phyloP scores from a whole-genome alignment of 1,140 invertebrate genomes.

The Phortica variegata region DNA sequence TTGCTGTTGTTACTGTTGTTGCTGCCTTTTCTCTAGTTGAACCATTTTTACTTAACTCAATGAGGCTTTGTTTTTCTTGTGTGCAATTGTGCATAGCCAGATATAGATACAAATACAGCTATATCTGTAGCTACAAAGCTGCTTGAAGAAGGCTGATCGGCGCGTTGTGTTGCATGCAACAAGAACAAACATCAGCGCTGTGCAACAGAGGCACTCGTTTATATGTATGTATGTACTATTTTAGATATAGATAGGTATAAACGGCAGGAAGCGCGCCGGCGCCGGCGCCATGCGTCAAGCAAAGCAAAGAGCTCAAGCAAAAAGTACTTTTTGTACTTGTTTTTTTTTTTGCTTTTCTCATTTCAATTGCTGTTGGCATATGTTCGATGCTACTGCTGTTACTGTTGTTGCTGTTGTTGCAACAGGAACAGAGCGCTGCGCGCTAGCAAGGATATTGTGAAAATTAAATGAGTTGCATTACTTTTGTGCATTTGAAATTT shows the following conservation, averaged over 20 bases:
- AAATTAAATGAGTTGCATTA: constrained; percentile 52
- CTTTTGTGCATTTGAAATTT: constrained; percentile 52
- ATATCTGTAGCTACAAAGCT: constrained; percentile 4
- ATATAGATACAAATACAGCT: constrained; percentile 35
- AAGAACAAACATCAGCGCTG: too few species aligned
- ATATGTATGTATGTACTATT: too few species aligned
- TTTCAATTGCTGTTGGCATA: constrained; percentile 19
- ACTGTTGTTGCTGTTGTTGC: too few species aligned
- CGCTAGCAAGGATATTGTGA: constrained; percentile 40
- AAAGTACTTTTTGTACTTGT: too few species aligned
- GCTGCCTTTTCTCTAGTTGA: not conserved
- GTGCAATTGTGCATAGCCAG: constrained; percentile 41
- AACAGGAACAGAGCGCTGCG: constrained; percentile 28
- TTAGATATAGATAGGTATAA: too few species aligned
- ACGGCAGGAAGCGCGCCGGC: too few species aligned
- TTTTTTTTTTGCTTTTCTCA: not conserved
- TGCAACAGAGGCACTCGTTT: too few species aligned
- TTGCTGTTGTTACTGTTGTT: too few species aligned
- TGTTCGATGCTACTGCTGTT: too few species aligned
- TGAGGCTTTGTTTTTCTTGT: constrained; percentile 14
- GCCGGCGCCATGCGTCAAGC: too few species aligned
- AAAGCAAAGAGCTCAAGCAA: too few species aligned
- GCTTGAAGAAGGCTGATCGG: not conserved
- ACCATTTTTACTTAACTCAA: constrained; percentile 43
- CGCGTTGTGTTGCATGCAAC: not conserved